Base-by-base conservation (phyloP, 2,113 vertebrate species). In the Hippocampus comes region DNA sequence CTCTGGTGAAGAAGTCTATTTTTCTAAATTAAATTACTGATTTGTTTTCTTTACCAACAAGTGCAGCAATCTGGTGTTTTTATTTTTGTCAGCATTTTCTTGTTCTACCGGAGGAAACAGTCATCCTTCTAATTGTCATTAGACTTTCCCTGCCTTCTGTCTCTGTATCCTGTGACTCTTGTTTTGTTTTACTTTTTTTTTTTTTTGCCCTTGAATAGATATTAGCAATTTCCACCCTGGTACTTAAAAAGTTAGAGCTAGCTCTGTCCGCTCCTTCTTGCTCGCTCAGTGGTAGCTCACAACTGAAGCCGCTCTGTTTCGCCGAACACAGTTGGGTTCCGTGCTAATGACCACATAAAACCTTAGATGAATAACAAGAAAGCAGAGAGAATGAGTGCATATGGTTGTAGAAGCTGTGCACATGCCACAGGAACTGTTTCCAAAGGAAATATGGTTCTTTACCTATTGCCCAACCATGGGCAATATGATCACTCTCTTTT, bases 351-450 rank as follows among this genome's bases (percentile, higher is more conserved):
- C 60, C 74, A 71, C 65, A 80, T 77, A 75, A 82, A 79, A 38
- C 77, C 74, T 69, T 61, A 78, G 84, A 84, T 84, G 69, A 86
- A 83, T 59, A 76, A 71, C 61, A 73, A 73, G 69, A 73, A 78
- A 85, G 79, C 81, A 85, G 79, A 77, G 82, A 63, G 60, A 43
- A 60, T 75, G 67, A 81, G 76, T 82, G 42, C 63, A 77, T 68
- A 73, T 72, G 67, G 46, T 38, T 48, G 23, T 9, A 61, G 55
- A 27, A 23, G 34, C 12, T 18, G 46, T 64, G 63, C 61, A 61
- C 15, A 15, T 57, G 20, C 7, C 48, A 71, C 34, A 10, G 42
- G 48, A 42, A 43, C 57, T 46, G 71, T 25, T 71, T 63, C 38
- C 14, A 17, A 51, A 51, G 43, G 9, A 67, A 20, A 63, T 18